Evolutionary conservation across 2,888 invertebrate species (phyloP), one percentile per base, ranked within the genome.

Genomic region (Acholoe squamosa): DNA sequence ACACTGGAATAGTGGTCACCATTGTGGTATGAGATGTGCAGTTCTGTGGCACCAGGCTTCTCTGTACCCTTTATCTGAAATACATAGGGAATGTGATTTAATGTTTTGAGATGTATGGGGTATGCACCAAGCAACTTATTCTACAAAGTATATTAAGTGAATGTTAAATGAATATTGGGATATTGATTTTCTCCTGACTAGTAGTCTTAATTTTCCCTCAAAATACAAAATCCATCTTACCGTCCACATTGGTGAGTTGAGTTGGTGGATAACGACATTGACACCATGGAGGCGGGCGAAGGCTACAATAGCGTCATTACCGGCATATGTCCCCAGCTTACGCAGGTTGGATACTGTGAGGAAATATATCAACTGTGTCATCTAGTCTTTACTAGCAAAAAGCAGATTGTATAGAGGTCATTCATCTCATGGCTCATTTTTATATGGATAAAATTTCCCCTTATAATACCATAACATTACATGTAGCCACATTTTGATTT

Each of bases 231-330:
- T 76, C 7, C 12, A 25, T 14, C 93, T 93, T 92, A 95, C 95
- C 93, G 94, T 92, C 93, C 96, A 94, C 88, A 95, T 94, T 52
- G 96, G 95, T 16, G 95, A 94, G 91, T 95, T 95, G 34, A 96
- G 94, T 92, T 96, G 96, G 93, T 96, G 96, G 88, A 96, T 96
- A 14, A 96, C 95, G 31, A 96, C 95, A 91, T 95, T 96, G 3
- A 96, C 95, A 91, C 95, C 93, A 91, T 96, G 95, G 0, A 96
- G 94, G 25, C 96, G 94, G 25, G 96, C 96, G 93, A 96, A 96
- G 3, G 96, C 96, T 77, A 96, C 96, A 89, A 96, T 96, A 34
- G 96, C 96, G 93, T 96, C 96, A 93, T 96, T 96, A n/a, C 96
- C 96, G 31, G 96, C 96, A 93, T 96, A 96, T 0, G 96, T 96